Conservation (phyloP, 2,113 vertebrate genomes). For the Taxidea taxus region DNA sequence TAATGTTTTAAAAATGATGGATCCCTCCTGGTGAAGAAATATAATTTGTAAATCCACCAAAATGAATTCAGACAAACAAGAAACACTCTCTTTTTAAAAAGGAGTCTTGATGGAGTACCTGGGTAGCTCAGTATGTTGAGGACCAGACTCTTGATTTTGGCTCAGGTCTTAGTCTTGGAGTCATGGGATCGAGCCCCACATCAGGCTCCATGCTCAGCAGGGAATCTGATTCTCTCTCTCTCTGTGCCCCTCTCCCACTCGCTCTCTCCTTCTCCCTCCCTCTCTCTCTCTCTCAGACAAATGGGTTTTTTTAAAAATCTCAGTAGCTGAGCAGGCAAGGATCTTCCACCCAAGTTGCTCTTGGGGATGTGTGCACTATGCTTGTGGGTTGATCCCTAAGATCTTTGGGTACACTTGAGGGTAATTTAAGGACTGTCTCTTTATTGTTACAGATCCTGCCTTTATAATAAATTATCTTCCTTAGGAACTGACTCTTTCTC, state of each 20-base stretch:
- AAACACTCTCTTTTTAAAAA: neutral
- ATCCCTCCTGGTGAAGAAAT: neutral
- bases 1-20: neutral
- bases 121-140: neutral
- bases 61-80: neutral
- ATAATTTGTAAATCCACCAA: neutral
- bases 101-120: neutral
- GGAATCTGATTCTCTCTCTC: neutral
- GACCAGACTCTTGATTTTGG: neutral
- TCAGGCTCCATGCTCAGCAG: neutral
- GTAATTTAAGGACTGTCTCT: neutral
- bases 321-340: neutral
- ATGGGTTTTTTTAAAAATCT: neutral
- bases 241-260: neutral
- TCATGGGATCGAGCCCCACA: neutral
- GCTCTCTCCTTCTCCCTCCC: neutral
- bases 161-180: neutral
- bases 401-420: neutral
- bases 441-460: neutral
- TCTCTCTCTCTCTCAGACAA: neutral
- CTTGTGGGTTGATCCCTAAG: neutral
- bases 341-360: neutral
- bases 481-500: neutral
- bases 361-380: neutral
- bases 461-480: neutral